phyloP scores from a whole-genome alignment of 2,888 invertebrate species.

The Synergus itoensis region DNA sequence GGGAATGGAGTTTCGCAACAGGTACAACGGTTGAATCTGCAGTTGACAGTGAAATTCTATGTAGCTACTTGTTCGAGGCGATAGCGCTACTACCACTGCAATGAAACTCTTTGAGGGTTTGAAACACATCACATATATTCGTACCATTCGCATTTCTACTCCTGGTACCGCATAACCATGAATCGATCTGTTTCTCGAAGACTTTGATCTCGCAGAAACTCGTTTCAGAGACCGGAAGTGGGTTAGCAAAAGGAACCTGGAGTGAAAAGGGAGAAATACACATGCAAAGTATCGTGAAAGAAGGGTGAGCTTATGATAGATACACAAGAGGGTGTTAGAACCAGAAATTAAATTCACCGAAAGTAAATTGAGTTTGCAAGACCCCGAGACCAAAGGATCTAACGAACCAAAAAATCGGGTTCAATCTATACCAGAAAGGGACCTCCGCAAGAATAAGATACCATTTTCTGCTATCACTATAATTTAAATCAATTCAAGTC shows the following conservation, averaged over 20 bases:
- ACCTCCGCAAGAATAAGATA: background rate
- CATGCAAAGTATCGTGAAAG: conserved; percentile 51
- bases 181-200: conserved; percentile 19
- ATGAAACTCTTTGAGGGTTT: conserved; percentile 22
- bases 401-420: conserved; percentile 73
- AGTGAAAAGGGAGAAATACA: conserved; percentile 14
- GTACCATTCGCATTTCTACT: conserved; percentile 3
- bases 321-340: conserved; percentile 57
- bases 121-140: background rate
- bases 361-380: conserved; percentile 72
- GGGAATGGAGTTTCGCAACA: conserved; percentile 31
- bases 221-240: conserved; percentile 29
- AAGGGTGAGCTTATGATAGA: conserved; percentile 53
- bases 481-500: background rate
- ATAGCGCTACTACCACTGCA: background rate
- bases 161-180: conserved; percentile 15
- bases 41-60: conserved; percentile 32
- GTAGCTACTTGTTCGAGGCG: conserved; percentile 28
- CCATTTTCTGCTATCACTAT: background rate
- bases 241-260: conserved; percentile 31
- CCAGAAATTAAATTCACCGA: conserved; percentile 74
- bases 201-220: conserved; percentile 40
- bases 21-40: conserved; percentile 27
- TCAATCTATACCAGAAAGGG: conserved; percentile 41
- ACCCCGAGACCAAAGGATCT: conserved; percentile 65